These are phyloP conservation scores for Formica aserva DNA, from an alignment of 2,888 invertebrate genomes.

Conservation along the genomic window DNA sequence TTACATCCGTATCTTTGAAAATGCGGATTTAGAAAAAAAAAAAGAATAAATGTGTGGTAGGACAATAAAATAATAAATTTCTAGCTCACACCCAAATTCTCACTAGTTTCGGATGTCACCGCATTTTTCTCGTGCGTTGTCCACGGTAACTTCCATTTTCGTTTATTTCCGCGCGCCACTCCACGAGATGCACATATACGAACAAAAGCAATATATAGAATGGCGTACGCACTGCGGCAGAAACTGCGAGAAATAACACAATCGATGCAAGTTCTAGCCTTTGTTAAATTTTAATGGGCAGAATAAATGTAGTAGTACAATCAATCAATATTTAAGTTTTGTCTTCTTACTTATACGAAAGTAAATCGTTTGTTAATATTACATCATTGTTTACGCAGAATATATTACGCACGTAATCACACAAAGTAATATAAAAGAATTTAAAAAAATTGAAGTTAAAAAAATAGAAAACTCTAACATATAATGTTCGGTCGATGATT, in stretches of 20 bases:
- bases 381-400: background rate
- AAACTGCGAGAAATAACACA: constrained; percentile 29
- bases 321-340: background rate
- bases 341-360: background rate
- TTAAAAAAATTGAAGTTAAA: background rate
- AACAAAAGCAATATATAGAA: constrained; percentile 41
- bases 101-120: constrained; percentile 43
- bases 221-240: constrained; percentile 51
- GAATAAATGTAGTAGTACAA: background rate
- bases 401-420: background rate
- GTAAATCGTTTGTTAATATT: background rate
- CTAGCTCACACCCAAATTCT: constrained; percentile 27
- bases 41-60: background rate
- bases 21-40: constrained; percentile 12
- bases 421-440: background rate
- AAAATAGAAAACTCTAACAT: background rate
- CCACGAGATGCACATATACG: constrained; percentile 19
- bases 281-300: constrained; percentile 16
- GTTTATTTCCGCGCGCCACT: constrained; percentile 43
- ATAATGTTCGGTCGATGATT: constrained; percentile 15
- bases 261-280: constrained; percentile 6
- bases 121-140: constrained; percentile 43
- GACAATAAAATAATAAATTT: constrained; percentile 49
- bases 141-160: constrained; percentile 49
- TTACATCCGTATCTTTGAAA: background rate